phyloP scores from a whole-genome alignment of 2,888 invertebrate genomes.

The Noctua janthina region DNA sequence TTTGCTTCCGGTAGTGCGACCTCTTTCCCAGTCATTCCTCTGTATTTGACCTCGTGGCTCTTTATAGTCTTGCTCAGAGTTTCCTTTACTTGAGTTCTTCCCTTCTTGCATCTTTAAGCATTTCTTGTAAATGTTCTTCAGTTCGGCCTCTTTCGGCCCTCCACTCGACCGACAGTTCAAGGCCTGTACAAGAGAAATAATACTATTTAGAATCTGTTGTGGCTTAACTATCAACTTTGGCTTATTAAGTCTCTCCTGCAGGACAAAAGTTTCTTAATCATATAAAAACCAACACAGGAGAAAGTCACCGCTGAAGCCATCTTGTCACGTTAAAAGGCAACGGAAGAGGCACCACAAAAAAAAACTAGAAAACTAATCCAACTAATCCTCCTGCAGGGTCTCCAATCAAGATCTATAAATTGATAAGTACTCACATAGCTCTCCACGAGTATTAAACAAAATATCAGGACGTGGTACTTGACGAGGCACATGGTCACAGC shows the following conservation, averaged over 20 bases:
- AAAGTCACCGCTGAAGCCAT: neutral
- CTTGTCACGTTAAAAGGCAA: neutral
- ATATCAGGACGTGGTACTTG: constrained; percentile 71
- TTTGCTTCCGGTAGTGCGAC: constrained; percentile 64
- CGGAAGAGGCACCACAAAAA: neutral
- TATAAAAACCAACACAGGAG: neutral
- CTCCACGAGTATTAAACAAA: constrained; percentile 72
- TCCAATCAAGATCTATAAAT: constrained; percentile 1
- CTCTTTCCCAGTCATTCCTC: constrained; percentile 73
- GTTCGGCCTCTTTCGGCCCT: constrained; percentile 90
- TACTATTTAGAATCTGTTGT: neutral
- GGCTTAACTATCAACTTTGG: neutral
- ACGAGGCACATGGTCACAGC: constrained; percentile 75
- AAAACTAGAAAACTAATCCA: neutral
- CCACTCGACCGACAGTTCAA: constrained; percentile 91
- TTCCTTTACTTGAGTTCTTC: constrained; percentile 73
- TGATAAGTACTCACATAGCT: constrained; percentile 74
- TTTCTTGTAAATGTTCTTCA: constrained; percentile 89
- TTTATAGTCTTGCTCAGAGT: constrained; percentile 77
- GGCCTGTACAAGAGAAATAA: constrained; percentile 75
- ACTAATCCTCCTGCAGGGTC: neutral
- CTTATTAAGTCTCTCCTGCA: neutral
- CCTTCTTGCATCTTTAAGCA: constrained; percentile 88
- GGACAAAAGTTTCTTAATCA: neutral
- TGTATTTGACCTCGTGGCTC: constrained; percentile 73